Base-by-base conservation (phyloP, 2,113 vertebrate genomes). In the Chauna torquata region DNA sequence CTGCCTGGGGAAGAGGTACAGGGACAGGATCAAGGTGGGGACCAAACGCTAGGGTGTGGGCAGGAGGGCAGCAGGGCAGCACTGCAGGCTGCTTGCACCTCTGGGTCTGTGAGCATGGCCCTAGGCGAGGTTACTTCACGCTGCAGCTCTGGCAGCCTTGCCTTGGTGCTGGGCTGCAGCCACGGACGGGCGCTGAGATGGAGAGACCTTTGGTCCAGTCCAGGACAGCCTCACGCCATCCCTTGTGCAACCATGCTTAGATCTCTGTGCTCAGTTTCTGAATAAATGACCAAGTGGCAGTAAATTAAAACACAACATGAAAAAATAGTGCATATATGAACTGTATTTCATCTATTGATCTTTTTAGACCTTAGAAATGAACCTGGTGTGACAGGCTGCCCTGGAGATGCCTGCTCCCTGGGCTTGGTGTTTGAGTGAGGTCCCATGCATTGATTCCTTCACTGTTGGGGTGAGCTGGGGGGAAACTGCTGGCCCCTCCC, bases 161-260 rank as follows among this genome's bases (percentile, higher is more conserved):
- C 16, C 36, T 57, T 1, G 0, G 23, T 2, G 1, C 45, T 57
- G 54, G 50, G 18, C 82, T 55, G 59, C 16, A 20, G 74, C 54
- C 16, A 36, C 45, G 55, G 52, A 28, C 50, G 7, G 52, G 66
- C 8, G 2, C 22, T 6, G 36, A 36, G 40, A 16, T 23, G 58
- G 62, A 47, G 7, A 42, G 64, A 70, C 8, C 40, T 80, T 57
- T 77, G 68, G 59, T 49, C 34, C 58, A 40, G 32, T 10, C 57
- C 47, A 38, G 82, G n/a, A 50, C 1, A 3, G 40, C 2, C 30
- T 52, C 34, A 49, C 0, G 0, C 9, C 1, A 32, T 72, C 40
- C 45, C 45, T 40, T 36, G 36, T 42, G 54, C 62, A 77, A 19
- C 25, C 9, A 1, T 17, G 20, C 25, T 95, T 44, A 47, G n/a